Percentiles rank a stretch among this genome's conserved stretches.
Conservation (phyloP, 2,797 vertebrate species). For the Falco novaeseelandiae region DNA sequence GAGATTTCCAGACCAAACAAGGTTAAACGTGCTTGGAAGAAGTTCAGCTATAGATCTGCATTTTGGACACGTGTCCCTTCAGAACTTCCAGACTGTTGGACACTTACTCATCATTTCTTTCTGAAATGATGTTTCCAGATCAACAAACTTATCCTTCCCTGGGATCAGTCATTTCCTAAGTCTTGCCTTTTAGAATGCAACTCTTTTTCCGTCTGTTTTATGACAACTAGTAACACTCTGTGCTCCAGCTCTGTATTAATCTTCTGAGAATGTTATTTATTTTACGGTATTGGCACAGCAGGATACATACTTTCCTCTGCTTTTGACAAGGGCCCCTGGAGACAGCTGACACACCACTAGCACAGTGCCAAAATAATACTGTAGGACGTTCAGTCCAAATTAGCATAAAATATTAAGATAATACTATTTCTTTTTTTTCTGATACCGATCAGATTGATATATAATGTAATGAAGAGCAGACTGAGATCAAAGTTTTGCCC, state of each 20-base stretch:
- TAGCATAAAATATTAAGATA: neutral
- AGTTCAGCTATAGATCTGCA: neutral
- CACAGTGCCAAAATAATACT: neutral
- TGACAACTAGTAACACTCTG: slow-evolving; percentile 56
- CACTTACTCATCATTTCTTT: slow-evolving; percentile 26
- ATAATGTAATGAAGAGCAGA: neutral
- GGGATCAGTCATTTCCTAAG: slow-evolving; percentile 12
- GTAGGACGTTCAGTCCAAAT: neutral
- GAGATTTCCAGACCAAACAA: slow-evolving; percentile 24
- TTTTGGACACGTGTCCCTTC: neutral
- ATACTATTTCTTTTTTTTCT: neutral
- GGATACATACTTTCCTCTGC: slow-evolving; percentile 39
- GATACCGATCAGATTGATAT: neutral
- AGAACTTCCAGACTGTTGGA: neutral
- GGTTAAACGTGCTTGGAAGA: slow-evolving; percentile 12
- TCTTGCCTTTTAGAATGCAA: slow-evolving; percentile 45
- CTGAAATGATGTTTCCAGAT: slow-evolving; percentile 51
- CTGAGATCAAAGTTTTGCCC: neutral
- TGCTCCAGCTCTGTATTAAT: slow-evolving; percentile 39
- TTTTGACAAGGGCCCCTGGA: neutral
- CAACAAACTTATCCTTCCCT: slow-evolving; percentile 9
- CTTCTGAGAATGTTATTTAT: slow-evolving; percentile 60
- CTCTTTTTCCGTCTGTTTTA: slow-evolving; percentile 62
- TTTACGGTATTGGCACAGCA: slow-evolving; percentile 39
- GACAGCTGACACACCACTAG: slow-evolving; percentile 17